Conservation (phyloP, 2,888 invertebrate genomes). For the Dynastes tityus region DNA sequence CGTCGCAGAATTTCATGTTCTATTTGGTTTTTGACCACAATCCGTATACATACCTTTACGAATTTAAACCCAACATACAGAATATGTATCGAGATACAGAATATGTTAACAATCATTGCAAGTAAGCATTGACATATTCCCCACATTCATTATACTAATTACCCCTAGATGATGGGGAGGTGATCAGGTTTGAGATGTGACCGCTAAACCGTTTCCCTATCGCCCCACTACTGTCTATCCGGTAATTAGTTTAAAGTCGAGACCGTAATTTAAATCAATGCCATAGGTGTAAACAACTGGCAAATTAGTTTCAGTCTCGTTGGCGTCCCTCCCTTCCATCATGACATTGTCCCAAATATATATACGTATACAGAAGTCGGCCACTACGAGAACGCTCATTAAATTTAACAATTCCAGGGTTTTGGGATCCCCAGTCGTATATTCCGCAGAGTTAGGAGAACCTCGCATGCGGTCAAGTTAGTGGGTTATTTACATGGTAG, state of each 20-base stretch:
- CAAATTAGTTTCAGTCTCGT: constrained; percentile 21
- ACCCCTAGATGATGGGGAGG: too few relatives aligned
- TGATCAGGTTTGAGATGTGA: background rate
- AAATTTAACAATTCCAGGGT: constrained; percentile 20
- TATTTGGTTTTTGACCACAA: too few relatives aligned
- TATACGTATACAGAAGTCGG: too few relatives aligned
- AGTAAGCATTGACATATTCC: too few relatives aligned
- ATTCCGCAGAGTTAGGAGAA: background rate
- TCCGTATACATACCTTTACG: too few relatives aligned
- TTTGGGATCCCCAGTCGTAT: background rate
- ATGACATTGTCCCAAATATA: background rate
- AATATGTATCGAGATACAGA: too few relatives aligned
- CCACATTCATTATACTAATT: too few relatives aligned
- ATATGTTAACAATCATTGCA: too few relatives aligned
- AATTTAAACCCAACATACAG: too few relatives aligned
- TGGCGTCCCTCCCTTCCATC: background rate
- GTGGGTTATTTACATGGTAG: constrained; percentile 7
- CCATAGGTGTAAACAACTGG: constrained; percentile 25
- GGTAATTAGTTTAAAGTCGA: constrained; percentile 26
- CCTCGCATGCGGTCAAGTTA: constrained; percentile 12
- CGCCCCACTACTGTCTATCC: background rate
- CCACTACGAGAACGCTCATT: constrained; percentile 3
- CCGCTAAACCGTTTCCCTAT: background rate
- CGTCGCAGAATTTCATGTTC: too few relatives aligned
- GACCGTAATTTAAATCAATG: constrained; percentile 23